These are phyloP conservation scores for Nemapogon koenigi DNA, from an alignment of 2,888 invertebrate genomes.

Conservation along the genomic window DNA sequence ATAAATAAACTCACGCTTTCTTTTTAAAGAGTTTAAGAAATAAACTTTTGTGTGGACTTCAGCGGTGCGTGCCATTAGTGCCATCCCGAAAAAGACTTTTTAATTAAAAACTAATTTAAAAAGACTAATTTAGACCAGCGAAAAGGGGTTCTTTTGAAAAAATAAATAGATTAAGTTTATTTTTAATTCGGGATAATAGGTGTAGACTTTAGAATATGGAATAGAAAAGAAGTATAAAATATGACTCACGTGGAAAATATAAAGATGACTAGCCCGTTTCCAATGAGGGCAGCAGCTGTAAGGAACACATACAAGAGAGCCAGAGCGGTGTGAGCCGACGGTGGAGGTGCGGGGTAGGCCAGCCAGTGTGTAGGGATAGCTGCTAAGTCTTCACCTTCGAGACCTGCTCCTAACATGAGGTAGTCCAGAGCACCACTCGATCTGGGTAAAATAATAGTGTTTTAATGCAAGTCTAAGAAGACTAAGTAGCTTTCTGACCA, in stretches of 20 bases:
- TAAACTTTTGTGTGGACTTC: too few relatives aligned
- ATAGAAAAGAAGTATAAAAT: not conserved
- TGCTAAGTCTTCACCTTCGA: constrained; percentile 76
- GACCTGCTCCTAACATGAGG: constrained; percentile 75
- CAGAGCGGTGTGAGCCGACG: constrained; percentile 79
- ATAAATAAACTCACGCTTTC: too few relatives aligned
- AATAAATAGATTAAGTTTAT: too few relatives aligned
- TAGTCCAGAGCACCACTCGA: constrained; percentile 29
- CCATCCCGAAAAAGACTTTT: too few relatives aligned
- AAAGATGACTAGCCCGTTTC: constrained; percentile 87
- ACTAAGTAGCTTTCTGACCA: too few relatives aligned
- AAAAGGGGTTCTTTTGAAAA: too few relatives aligned
- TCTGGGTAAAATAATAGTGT: constrained; percentile 18
- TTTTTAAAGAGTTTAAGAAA: too few relatives aligned
- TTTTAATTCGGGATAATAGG: too few relatives aligned
- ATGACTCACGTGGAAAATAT: constrained; percentile 80
- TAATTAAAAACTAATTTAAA: too few relatives aligned
- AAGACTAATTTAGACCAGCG: too few relatives aligned
- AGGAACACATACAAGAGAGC: constrained; percentile 80
- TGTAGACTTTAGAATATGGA: constrained; percentile 72
- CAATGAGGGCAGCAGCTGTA: constrained; percentile 73
- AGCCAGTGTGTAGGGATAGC: constrained; percentile 86
- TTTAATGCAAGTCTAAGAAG: too few relatives aligned
- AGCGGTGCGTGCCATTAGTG: too few relatives aligned
- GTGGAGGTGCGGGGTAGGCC: constrained; percentile 79